Evolutionary conservation across 2,888 invertebrate species (phyloP).

Genomic region (Desoria tigrina): DNA sequence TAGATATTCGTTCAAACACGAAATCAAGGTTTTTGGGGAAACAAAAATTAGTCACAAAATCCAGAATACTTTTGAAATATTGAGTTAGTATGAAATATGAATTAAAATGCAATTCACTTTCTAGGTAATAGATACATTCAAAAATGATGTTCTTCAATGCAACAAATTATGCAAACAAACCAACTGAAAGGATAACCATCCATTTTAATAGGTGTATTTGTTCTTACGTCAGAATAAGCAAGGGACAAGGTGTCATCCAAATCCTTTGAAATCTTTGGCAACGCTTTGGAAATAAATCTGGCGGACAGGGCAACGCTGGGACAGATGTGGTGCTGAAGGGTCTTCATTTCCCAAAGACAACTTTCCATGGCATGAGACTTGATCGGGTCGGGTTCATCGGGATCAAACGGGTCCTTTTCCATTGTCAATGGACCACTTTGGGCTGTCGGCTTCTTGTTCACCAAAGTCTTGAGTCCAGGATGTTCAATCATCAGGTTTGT

Average conservation of each 20-base stretch:
- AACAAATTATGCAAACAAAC: too few relatives aligned
- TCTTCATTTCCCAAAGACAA: conserved; percentile 88
- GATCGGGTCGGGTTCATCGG: conserved; percentile 76
- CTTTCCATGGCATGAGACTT: conserved; percentile 81
- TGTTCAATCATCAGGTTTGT: conserved; percentile 83
- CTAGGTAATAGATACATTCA: too few relatives aligned
- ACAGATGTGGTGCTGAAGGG: conserved; percentile 71
- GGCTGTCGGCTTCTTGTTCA: conserved; percentile 52
- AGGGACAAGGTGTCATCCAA: conserved; percentile 68
- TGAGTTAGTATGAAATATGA: too few relatives aligned
- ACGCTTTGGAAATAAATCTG: conserved; percentile 67
- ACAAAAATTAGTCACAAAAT: too few relatives aligned
- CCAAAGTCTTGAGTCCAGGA: conserved; percentile 66
- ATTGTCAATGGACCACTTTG: conserved; percentile 41
- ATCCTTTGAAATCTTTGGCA: conserved; percentile 71
- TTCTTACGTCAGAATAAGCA: too few relatives aligned
- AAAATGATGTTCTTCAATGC: too few relatives aligned
- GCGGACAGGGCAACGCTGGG: conserved; percentile 74
- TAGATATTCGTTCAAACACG: too few relatives aligned
- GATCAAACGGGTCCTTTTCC: conserved; percentile 76
- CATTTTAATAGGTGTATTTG: too few relatives aligned
- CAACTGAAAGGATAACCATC: too few relatives aligned
- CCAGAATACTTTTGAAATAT: too few relatives aligned
- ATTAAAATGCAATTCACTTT: too few relatives aligned
- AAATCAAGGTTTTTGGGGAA: too few relatives aligned